These are phyloP conservation scores for Cryptocephalus moraei DNA, from an alignment of 2,888 invertebrate genomes.

Conservation along the genomic window DNA sequence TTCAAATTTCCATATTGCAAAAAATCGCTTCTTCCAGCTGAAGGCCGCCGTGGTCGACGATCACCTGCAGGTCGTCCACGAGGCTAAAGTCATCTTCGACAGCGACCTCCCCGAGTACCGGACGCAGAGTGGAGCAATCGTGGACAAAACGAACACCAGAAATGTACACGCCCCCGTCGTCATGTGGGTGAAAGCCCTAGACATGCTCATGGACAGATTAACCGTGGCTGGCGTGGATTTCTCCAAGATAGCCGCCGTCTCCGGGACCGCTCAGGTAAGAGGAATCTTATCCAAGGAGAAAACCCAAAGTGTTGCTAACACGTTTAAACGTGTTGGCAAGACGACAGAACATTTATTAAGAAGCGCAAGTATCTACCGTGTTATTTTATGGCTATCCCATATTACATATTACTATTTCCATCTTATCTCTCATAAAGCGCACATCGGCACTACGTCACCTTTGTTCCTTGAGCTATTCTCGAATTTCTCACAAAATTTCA, in stretches of 20 bases:
- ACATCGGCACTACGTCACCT: no score
- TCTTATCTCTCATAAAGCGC: no score
- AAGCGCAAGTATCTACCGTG: no score
- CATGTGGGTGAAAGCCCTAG: conserved; percentile 94
- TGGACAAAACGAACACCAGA: conserved; percentile 38
- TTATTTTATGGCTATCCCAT: no score
- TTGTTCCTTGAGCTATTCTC: no score
- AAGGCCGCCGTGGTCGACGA: conserved; percentile 80
- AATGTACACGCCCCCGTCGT: conserved; percentile 71
- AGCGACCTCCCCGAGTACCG: conserved; percentile 87
- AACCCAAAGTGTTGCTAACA: no score
- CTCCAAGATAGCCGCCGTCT: conserved; percentile 69
- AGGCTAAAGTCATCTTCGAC: conserved; percentile 82
- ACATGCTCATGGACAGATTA: conserved; percentile 78
- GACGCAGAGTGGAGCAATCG: conserved; percentile 52
- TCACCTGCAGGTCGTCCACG: conserved; percentile 59
- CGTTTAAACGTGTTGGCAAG: no score
- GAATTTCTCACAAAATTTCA: no score
- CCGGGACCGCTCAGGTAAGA: conserved; percentile 83
- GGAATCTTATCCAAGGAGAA: no score
- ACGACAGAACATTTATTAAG: no score
- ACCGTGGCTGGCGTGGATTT: conserved; percentile 76
- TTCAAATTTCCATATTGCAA: no score
- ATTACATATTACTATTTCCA: no score
- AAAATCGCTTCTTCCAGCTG: conserved; percentile 62